These are phyloP conservation scores for Eupithecia vulgata DNA, from an alignment of 2,888 invertebrate species.

Conservation along the genomic window DNA sequence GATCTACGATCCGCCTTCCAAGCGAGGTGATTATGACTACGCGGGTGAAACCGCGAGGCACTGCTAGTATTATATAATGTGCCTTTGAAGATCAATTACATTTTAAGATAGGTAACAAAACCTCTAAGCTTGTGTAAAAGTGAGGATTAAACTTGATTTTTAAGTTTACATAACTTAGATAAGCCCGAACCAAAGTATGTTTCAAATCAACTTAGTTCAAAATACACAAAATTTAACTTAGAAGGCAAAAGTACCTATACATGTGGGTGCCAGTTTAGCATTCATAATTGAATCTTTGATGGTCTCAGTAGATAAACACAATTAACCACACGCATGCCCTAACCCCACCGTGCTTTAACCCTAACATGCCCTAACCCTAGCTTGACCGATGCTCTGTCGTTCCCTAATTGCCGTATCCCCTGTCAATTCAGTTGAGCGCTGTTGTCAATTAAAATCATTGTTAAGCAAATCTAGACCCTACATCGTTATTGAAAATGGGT, in stretches of 20 bases:
- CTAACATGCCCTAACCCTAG: slow-evolving; percentile 11
- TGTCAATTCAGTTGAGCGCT: slow-evolving; percentile 42
- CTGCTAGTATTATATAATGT: no score
- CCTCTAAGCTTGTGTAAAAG: no score
- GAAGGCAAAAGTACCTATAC: not conserved
- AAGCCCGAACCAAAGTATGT: not conserved
- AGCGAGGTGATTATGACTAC: no score
- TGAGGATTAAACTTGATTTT: not conserved
- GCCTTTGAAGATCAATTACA: no score
- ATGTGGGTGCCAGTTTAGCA: no score
- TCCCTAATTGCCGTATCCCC: slow-evolving; percentile 34
- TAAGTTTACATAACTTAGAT: no score
- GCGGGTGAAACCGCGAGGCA: no score
- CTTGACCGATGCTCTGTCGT: slow-evolving; percentile 28
- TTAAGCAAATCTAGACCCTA: slow-evolving; percentile 43
- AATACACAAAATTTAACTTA: not conserved
- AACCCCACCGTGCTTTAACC: not conserved
- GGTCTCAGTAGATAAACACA: slow-evolving; percentile 23
- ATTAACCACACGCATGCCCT: slow-evolving; percentile 19
- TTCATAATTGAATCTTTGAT: slow-evolving; percentile 13
- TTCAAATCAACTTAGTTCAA: not conserved
- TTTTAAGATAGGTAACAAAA: no score
- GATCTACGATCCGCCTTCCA: no score
- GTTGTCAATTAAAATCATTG: slow-evolving; percentile 51
- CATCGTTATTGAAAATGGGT: not conserved